These are phyloP conservation scores for Rhincodon typus DNA, from an alignment of 2,797 vertebrate genomes.

Conservation along the genomic window DNA sequence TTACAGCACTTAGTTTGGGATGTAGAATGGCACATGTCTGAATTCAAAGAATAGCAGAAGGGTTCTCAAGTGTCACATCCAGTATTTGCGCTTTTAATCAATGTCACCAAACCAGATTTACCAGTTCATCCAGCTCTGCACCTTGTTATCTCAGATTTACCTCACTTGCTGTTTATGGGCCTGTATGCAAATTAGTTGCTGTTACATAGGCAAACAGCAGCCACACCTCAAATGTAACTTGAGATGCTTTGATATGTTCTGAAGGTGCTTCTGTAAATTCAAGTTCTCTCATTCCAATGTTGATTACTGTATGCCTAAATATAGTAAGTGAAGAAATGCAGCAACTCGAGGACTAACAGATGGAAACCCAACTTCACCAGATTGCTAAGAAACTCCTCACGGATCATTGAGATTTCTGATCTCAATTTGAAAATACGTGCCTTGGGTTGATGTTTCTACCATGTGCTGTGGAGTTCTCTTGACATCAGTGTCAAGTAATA, in stretches of 20 bases:
- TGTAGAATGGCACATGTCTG: neutral
- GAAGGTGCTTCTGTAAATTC: neutral
- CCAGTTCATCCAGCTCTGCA: neutral
- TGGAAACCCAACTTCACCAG: neutral
- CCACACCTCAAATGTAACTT: neutral
- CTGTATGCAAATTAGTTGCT: neutral
- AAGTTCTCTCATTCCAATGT: neutral
- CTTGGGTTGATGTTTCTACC: neutral
- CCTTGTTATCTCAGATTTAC: neutral
- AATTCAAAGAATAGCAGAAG: neutral
- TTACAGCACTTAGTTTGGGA: neutral
- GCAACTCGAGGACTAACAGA: neutral
- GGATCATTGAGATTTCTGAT: neutral
- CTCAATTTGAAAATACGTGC: neutral
- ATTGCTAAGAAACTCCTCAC: neutral
- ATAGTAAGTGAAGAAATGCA: neutral
- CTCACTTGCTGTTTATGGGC: neutral
- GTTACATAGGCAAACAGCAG: neutral
- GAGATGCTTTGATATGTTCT: neutral
- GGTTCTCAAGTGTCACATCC: neutral
- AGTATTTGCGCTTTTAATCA: neutral
- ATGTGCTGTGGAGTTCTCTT: neutral
- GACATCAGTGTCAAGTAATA: neutral
- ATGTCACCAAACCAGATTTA: neutral
- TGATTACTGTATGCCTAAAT: neutral